Base-by-base conservation (phyloP, 2,113 vertebrate species). In the Tapirus terrestris region DNA sequence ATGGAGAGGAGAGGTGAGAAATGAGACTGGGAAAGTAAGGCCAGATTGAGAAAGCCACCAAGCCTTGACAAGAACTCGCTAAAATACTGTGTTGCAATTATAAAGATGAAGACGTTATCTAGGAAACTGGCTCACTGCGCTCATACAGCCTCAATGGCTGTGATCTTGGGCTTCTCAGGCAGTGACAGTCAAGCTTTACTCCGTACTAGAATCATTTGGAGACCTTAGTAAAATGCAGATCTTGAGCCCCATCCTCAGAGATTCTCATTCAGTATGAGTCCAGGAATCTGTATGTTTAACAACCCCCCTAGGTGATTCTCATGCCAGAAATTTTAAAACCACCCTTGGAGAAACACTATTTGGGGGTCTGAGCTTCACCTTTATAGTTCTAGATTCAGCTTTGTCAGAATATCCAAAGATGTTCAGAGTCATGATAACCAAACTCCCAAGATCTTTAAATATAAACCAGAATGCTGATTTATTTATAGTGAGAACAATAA, bases 391-490 rank as follows among this genome's bases (percentile, higher is more conserved):
- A 86, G 87, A 92, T 61, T 39, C 36, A 51, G 0, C 51, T 53
- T 92, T 56, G 33, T 89, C 43, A 75, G n/a, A 83, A 92, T 53
- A 80, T 31, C 25, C 36, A 86, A 39, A 94, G 43, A 81, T 39
- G 25, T 89, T 94, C 67, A 82, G 79, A 92, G 77, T 92, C 43
- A 31, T 48, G 23, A 63, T 61, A 72, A 82, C 29, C 45, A 76
- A 86, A 83, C 6, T 79, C 17, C 61, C 86, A 86, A 94, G 51
- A 82, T 76, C 77, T n/a, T n/a, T 75, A 81, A 63, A 96, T 82
- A 82, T 43, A 94, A 85, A 51, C 60, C n/a, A 85, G 13, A 80
- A 63, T 56, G 8, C 29, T 63, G 16, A 79, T 58, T n/a, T 68
- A 61, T 25, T 56, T 70, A 68, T 3, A 76, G 9, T n/a, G 53